These are phyloP conservation scores for Musca domestica DNA, from an alignment of 1,140 invertebrate species.

Conservation along the genomic window DNA sequence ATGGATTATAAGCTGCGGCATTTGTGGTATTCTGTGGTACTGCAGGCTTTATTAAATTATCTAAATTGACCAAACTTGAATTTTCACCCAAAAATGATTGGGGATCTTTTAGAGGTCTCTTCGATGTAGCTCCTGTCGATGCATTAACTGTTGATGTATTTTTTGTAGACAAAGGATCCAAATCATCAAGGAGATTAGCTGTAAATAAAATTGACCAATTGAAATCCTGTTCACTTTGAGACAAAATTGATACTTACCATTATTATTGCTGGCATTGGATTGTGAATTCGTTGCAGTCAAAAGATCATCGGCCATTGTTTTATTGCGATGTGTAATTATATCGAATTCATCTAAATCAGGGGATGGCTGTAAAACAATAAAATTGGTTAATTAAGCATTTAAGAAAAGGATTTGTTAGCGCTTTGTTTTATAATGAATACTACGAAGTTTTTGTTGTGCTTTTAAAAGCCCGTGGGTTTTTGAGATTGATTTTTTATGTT, in stretches of 20 bases:
- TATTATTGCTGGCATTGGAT: slow-evolving; percentile 53
- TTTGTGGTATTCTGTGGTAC: slow-evolving; percentile 38
- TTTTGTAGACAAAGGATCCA: slow-evolving; percentile 45
- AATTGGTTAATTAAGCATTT: not conserved
- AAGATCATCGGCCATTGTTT: slow-evolving; percentile 44
- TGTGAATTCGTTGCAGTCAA: slow-evolving; percentile 40
- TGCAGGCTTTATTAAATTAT: slow-evolving; percentile 81
- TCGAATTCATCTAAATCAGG: slow-evolving; percentile 81
- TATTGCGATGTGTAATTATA: slow-evolving; percentile 69
- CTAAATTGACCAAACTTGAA: slow-evolving; percentile 89
- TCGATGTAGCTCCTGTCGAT: slow-evolving; percentile 46
- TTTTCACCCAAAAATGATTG: slow-evolving; percentile 93
- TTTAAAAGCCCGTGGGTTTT: too few relatives aligned
- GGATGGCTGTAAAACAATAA: slow-evolving; percentile 44
- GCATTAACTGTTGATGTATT: slow-evolving; percentile 42
- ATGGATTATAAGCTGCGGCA: slow-evolving; percentile 51
- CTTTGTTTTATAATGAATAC: not conserved
- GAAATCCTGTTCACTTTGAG: slow-evolving; percentile 3
- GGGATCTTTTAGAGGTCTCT: slow-evolving; percentile 75
- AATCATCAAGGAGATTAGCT: slow-evolving; percentile 51
- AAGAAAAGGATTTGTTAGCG: slow-evolving; percentile 18
- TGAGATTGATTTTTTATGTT: too few relatives aligned
- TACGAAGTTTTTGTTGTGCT: not conserved
- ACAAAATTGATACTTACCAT: slow-evolving; percentile 35
- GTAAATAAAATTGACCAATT: not conserved